phyloP scores from a whole-genome alignment of 2,113 vertebrate species.

The Mastomys natalensis region DNA sequence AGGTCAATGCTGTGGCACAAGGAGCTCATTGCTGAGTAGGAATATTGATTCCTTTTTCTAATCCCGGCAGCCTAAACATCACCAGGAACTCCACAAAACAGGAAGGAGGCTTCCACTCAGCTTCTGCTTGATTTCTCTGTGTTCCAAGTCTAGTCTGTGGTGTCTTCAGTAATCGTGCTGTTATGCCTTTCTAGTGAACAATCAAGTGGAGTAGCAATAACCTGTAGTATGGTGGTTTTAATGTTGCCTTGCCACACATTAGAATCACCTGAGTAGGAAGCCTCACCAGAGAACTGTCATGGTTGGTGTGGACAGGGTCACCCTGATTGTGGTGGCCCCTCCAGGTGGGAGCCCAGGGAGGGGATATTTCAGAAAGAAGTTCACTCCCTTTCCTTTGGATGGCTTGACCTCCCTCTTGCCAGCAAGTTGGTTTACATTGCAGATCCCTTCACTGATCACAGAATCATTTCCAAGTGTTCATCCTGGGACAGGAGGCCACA shows the following conservation, averaged over 20 bases:
- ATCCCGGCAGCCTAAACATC: neutral
- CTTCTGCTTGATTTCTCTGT: neutral
- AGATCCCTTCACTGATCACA: neutral
- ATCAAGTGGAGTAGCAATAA: neutral
- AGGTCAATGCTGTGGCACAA: neutral
- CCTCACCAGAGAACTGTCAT: neutral
- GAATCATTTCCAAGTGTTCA: neutral
- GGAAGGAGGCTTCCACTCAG: neutral
- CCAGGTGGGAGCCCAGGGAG: neutral
- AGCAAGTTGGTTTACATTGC: neutral
- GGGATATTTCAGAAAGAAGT: neutral
- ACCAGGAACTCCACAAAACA: neutral
- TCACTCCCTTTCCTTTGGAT: neutral
- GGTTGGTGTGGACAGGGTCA: neutral
- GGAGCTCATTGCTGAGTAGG: neutral
- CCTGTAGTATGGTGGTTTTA: neutral
- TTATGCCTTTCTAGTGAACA: neutral
- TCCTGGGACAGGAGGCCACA: neutral
- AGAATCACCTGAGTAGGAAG: neutral
- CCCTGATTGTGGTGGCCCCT: neutral
- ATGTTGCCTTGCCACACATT: neutral
- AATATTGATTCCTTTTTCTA: neutral
- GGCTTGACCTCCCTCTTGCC: neutral
- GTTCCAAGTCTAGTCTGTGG: too few relatives aligned
- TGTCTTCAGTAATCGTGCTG: neutral